These are phyloP conservation scores for Pleuronectes platessa DNA, from an alignment of 2,113 vertebrate genomes.

Conservation along the genomic window DNA sequence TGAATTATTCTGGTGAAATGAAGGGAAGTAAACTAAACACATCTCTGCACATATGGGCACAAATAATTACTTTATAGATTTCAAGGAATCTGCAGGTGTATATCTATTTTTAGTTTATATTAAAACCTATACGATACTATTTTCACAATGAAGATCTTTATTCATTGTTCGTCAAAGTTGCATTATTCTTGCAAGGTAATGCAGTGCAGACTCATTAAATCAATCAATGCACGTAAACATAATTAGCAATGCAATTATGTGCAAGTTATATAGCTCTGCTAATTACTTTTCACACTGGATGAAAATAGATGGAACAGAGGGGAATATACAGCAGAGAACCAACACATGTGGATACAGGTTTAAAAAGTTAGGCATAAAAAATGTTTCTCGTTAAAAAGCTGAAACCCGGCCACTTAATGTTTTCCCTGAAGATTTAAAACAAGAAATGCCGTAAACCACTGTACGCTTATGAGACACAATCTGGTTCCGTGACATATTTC, in stretches of 20 bases:
- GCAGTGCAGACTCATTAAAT: slow-evolving; percentile 6
- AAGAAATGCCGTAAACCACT: slow-evolving; percentile 7
- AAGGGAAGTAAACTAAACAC: no score
- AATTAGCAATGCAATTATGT: slow-evolving; percentile 9
- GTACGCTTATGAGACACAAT: slow-evolving; percentile 37
- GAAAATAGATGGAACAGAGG: neutral
- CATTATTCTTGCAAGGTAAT: neutral
- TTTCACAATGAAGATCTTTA: slow-evolving; percentile 29
- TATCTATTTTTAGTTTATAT: slow-evolving; percentile 18
- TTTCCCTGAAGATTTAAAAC: slow-evolving; percentile 1
- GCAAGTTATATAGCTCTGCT: neutral
- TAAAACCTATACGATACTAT: slow-evolving; percentile 30
- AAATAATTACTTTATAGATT: neutral
- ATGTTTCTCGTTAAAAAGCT: neutral
- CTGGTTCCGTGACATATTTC: slow-evolving; percentile 34
- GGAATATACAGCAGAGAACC: neutral
- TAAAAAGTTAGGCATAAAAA: neutral
- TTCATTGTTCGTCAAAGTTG: neutral
- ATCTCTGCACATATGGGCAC: no score
- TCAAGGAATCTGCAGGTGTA: neutral
- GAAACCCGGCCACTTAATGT: neutral
- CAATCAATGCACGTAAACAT: slow-evolving; percentile 15
- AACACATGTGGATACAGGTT: no score
- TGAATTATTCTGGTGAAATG: no score
- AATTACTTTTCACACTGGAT: slow-evolving; percentile 15